Evolutionary conservation across 2,797 vertebrate species (phyloP).

Genomic region (Novumbra hubbsi): DNA sequence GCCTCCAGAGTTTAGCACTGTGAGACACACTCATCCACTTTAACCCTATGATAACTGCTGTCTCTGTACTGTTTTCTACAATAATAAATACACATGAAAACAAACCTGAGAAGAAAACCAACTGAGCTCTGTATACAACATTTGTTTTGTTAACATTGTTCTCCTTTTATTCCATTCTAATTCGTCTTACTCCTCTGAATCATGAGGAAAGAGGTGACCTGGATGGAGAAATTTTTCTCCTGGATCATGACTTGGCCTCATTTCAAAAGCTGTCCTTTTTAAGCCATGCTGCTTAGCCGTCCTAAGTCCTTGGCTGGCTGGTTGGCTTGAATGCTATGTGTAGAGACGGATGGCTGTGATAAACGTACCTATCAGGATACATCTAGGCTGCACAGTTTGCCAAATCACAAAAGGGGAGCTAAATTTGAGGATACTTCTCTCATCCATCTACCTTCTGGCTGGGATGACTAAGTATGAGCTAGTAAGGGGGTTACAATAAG

Average conservation of each 20-base stretch:
- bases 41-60: not conserved
- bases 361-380: not conserved
- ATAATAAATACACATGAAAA: not conserved
- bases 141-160: not conserved
- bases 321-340: not conserved
- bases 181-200: no score
- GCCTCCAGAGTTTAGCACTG: not conserved
- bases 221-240: not conserved
- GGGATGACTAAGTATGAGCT: not conserved
- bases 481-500: not conserved
- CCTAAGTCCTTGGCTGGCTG: not conserved
- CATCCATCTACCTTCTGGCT: not conserved
- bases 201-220: not conserved
- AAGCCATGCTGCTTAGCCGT: not conserved
- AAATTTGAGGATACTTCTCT: not conserved
- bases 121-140: not conserved
- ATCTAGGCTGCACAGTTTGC: not conserved
- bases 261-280: not conserved
- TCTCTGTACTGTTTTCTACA: not conserved
- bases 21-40: not conserved
- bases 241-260: not conserved
- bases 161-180: not conserved
- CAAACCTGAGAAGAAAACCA: not conserved
- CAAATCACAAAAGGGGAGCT: not conserved
- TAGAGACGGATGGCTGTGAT: not conserved